Base-by-base conservation (phyloP, 1,140 invertebrate species). In the Propsilocerus akamusi region DNA sequence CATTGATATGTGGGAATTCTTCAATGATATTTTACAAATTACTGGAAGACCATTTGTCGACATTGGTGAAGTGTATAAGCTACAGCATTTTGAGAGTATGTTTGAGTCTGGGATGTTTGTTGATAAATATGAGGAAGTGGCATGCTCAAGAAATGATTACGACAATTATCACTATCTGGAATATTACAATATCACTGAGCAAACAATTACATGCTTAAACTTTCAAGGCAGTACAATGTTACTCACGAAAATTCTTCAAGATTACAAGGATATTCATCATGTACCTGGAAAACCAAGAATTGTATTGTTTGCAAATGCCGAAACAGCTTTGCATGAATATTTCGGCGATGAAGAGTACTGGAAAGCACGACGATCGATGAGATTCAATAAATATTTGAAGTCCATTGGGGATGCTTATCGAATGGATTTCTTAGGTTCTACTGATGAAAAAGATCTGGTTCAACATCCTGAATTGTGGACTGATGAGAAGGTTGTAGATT, bases 291-390 rank as follows among this genome's bases (percentile, higher is more conserved):
- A 8, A 25, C 28, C 46, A 48, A 81, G 76, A 53, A 74, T 76
- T 26, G 69, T 92, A 23, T 80, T 92, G 68, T 73, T 97, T 56
- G 78, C 87, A 55, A 78, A 86, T 62, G 89, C 87, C 46, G 93
- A 97, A 69, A 83, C 88, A 26, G 74, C 89, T 10, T 68, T 97
- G 17, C 92, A 97, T 65, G 80, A 92, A 61, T 64, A 67, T 26
- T 97, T 87, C 70, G 92, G 93, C 5, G 78, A 82, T 52, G 60
- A 65, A 48, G 66, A 76, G 28, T 97, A 88, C 66, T 97, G 94
- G 93, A 66, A 69, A 53, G 86, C 83, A 22, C 71, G 94, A 57
- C 72, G 89, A 55, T 96, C 91, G 59, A 94, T 97, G 87, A 73
- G 83, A 55, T 97, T 95, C 65, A 78, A 83, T 49, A 68, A 69